These are phyloP conservation scores for Patella vulgata DNA, from an alignment of 1,140 invertebrate genomes.

Conservation along the genomic window DNA sequence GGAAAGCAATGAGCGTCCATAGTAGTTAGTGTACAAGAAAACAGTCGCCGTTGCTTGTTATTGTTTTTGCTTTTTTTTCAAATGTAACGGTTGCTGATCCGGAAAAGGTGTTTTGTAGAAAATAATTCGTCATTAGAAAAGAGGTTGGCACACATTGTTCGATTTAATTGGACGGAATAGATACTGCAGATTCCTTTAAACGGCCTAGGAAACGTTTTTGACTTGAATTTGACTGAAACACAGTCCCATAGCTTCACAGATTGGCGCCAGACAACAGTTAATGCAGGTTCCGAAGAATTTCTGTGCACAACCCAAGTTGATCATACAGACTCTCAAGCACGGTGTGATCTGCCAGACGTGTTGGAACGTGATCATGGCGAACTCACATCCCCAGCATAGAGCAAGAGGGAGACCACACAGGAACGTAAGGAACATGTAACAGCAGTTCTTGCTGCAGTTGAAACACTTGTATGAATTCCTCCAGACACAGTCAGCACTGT, in stretches of 20 bases:
- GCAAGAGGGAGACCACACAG: slow-evolving; percentile 77
- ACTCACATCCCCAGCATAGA: slow-evolving; percentile 75
- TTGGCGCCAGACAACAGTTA: slow-evolving; percentile 73
- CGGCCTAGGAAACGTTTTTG: slow-evolving; percentile 15
- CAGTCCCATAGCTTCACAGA: slow-evolving; percentile 73
- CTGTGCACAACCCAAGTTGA: slow-evolving; percentile 73
- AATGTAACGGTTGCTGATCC: too few relatives aligned
- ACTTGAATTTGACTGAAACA: slow-evolving; percentile 75
- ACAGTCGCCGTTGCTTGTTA: too few relatives aligned
- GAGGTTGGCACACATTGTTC: too few relatives aligned
- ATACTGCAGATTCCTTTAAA: too few relatives aligned
- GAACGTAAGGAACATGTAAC: slow-evolving; percentile 77
- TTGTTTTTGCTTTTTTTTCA: too few relatives aligned
- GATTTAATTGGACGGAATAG: too few relatives aligned
- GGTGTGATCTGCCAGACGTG: slow-evolving; percentile 66
- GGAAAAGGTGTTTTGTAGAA: too few relatives aligned
- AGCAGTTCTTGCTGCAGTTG: slow-evolving; percentile 74
- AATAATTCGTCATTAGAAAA: too few relatives aligned
- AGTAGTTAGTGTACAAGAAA: too few relatives aligned
- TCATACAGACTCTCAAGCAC: slow-evolving; percentile 53
- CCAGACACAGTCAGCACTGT: slow-evolving; percentile 81
- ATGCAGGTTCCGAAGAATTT: slow-evolving; percentile 71
- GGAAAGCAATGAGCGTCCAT: too few relatives aligned
- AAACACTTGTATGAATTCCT: slow-evolving; percentile 76
- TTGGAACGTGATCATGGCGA: slow-evolving; percentile 77